Evolutionary conservation across 2,888 invertebrate genomes (phyloP).

Genomic region (Trissoscelio sp.): DNA sequence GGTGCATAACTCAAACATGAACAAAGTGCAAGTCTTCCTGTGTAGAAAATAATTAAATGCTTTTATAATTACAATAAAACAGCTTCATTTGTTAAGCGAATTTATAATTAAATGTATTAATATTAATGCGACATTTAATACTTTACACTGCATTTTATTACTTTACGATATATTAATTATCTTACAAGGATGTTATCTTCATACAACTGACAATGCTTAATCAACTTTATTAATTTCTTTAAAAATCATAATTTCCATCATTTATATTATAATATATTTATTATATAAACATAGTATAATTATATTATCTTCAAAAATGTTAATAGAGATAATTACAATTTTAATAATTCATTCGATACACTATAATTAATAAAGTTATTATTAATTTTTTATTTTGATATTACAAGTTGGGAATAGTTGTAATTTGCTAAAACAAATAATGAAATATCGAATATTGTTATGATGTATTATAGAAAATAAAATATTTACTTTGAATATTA

Average conservation of each 20-base stretch:
- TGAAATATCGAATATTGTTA: not conserved
- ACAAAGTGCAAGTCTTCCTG: not conserved
- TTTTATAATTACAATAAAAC: slow-evolving; percentile 17
- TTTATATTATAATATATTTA: too few species aligned
- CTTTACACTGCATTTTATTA: slow-evolving; percentile 10
- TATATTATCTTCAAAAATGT: too few species aligned
- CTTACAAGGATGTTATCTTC: slow-evolving; percentile 14
- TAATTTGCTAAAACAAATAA: too few species aligned
- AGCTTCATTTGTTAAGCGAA: not conserved
- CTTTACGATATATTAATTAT: slow-evolving; percentile 20
- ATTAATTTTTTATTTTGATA: too few species aligned
- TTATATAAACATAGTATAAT: too few species aligned
- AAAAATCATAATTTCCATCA: not conserved
- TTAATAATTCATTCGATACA: too few species aligned
- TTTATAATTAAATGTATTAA: slow-evolving; percentile 18
- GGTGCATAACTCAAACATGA: too few species aligned
- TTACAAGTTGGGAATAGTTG: too few species aligned
- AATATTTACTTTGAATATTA: slow-evolving; percentile 50
- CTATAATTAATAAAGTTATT: too few species aligned
- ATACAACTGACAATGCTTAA: not conserved
- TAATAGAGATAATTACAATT: too few species aligned
- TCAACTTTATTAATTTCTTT: not conserved
- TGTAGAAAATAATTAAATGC: slow-evolving; percentile 1
- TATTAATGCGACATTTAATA: slow-evolving; percentile 26
- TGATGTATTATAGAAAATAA: slow-evolving; percentile 18